Evolutionary conservation across 53 echinoderm and acorn worm species (phyloP), one percentile per base, ranked within the genome.

Genomic region (Mesocentrotus franciscanus): DNA sequence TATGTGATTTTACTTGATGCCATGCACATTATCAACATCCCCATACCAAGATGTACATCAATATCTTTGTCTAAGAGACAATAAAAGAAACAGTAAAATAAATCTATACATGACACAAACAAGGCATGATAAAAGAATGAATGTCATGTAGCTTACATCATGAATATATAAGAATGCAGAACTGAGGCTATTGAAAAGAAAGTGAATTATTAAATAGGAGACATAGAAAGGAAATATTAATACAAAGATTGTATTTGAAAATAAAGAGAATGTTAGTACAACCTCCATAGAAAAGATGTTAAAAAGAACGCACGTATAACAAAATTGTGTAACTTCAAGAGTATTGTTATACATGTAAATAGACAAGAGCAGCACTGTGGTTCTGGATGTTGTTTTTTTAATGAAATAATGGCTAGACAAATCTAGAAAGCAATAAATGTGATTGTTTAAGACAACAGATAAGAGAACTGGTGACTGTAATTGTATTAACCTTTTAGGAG

Each of bases 111-210:
- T 8, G 36, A 89, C 49, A 71, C 18, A 60, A 85, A 60, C 26
- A 60, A 36, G 39, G 39, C 56, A 85, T 60, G 93, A 39, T 12
- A 85, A 62, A 39, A 85, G 33, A 16, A 93, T 55, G n/a, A 92
- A 59, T 9, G 60, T 93, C 61, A 59, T 49, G 15, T 58, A 87
- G 87, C 87, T 87, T 87, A 87, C 87, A 87, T 58, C 13, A 87
- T 66, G 68, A 91, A 91, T 91, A 91, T 91, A 20, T 91, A 22
- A 66, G 22, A 91, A 64, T 91, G 42, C 34, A 91, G 91, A 66
- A 39, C 12, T 66, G 36, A 35, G 8, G 70, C 91, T 91, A 68
- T 26, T 49, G 6, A 85, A 42, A 30, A 36, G n/a, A 60, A 60
- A 60, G 90, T 90, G 60, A 32, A 61, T 35, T 15, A 39, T 34